phyloP scores from a whole-genome alignment of 1,140 invertebrate genomes.

The Lycorma delicatula region DNA sequence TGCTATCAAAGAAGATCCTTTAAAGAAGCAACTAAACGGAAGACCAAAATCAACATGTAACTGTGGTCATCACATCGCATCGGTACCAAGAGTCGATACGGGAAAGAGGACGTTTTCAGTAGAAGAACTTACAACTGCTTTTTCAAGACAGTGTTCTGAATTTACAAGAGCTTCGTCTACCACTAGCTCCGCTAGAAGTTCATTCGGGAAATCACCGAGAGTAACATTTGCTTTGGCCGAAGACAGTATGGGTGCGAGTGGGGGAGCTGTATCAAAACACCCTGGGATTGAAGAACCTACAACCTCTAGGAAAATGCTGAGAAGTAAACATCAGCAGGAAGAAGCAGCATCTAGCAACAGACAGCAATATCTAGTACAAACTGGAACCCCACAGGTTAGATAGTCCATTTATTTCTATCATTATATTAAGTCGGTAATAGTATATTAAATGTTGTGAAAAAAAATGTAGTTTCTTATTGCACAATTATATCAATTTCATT shows the following conservation, averaged over 20 bases:
- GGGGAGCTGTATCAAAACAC: conserved; percentile 15
- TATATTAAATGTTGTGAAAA: too few species aligned
- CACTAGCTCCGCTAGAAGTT: conserved; percentile 22
- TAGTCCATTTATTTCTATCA: too few species aligned
- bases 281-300: not conserved
- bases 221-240: conserved; percentile 31
- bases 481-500: too few species aligned
- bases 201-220: conserved; percentile 31
- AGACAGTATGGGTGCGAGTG: conserved; percentile 23
- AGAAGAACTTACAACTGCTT: conserved; percentile 24
- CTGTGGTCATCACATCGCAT: conserved; percentile 23
- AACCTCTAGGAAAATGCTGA: conserved; percentile 8
- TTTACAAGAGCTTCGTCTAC: conserved; percentile 17
- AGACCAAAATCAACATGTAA: conserved; percentile 27
- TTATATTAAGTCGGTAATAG: too few species aligned
- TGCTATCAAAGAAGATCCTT: conserved; percentile 9
- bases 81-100: conserved; percentile 13
- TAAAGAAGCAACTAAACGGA: not conserved
- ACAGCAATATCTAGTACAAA: too few species aligned
- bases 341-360: too few species aligned
- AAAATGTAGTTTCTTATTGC: too few species aligned
- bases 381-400: not conserved
- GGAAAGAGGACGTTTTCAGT: conserved; percentile 30
- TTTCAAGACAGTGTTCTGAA: conserved; percentile 17
- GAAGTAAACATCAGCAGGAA: conserved; percentile 5